A percentile compares a stretch with the other conserved stretches of the same genome.
These are phyloP conservation scores for Tanaodytes sp. DNA, from an alignment of 2,888 invertebrate species.

Conservation along the genomic window DNA sequence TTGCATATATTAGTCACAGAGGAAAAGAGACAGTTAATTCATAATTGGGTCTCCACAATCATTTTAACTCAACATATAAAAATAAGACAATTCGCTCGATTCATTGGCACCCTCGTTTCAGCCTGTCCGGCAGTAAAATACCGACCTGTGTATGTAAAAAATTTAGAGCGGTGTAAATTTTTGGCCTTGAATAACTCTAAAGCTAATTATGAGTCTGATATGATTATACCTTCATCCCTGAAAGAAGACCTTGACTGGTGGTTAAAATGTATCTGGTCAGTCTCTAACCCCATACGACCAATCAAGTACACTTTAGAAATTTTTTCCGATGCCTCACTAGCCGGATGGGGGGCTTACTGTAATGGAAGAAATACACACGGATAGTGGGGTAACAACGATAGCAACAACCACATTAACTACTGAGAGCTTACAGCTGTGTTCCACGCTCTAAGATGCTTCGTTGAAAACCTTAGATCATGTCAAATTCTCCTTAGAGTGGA, in stretches of 20 bases:
- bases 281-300: neutral
- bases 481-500: constrained; percentile 19
- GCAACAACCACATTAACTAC: constrained; percentile 43
- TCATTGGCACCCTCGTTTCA: constrained; percentile 41
- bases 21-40: constrained; percentile 16
- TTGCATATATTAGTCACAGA: constrained; percentile 13
- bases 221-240: neutral
- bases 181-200: neutral
- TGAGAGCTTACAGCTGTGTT: constrained; percentile 9
- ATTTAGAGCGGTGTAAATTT: constrained; percentile 11
- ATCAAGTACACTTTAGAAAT: constrained; percentile 2
- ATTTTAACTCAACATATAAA: neutral
- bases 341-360: neutral
- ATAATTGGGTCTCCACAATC: neutral
- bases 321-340: constrained; percentile 22
- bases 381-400: constrained; percentile 16
- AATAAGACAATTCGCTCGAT: neutral
- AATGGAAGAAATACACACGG: constrained; percentile 1
- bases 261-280: neutral
- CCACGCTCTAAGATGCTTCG: constrained; percentile 34
- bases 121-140: constrained; percentile 29
- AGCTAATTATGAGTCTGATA: neutral
- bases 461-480: neutral
- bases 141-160: constrained; percentile 18
- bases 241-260: constrained; percentile 11